Evolutionary conservation across 2,113 vertebrate genomes (phyloP).

Genomic region (Neotragus moschatus): DNA sequence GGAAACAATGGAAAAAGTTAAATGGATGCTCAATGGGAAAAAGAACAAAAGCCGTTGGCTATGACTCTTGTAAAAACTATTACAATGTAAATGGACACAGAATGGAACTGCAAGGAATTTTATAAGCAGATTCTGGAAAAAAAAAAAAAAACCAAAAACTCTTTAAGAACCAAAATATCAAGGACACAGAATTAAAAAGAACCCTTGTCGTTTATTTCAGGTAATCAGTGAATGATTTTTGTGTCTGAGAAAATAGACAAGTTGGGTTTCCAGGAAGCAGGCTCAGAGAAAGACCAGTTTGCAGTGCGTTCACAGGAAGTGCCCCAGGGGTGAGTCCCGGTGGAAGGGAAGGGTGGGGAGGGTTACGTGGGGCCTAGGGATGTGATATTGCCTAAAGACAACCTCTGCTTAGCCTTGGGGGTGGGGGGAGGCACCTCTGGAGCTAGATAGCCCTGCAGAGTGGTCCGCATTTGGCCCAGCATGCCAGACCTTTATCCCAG

Average conservation of each 20-base stretch:
- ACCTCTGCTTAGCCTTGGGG: too few species aligned
- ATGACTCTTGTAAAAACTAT: background rate
- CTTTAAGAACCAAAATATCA: background rate
- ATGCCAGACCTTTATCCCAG: background rate
- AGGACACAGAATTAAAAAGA: background rate
- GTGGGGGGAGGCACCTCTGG: fast-evolving
- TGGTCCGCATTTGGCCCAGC: background rate
- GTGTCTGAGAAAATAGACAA: background rate
- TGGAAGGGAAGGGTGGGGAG: fast-evolving
- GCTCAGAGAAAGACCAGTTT: background rate
- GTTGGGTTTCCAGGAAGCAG: background rate
- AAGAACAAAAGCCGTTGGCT: background rate
- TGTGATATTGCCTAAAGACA: background rate
- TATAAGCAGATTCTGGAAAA: background rate
- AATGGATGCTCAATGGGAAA: background rate
- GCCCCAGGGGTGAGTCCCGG: background rate
- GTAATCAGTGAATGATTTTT: background rate
- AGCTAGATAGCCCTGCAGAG: background rate
- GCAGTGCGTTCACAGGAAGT: background rate
- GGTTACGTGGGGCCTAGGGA: background rate
- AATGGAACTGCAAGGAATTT: background rate
- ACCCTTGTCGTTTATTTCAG: background rate
- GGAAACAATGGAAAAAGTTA: background rate
- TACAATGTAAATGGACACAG: background rate
- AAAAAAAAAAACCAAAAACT: background rate